These are phyloP conservation scores for Drosophila rufa DNA, from an alignment of 1,140 invertebrate genomes.

Conservation along the genomic window DNA sequence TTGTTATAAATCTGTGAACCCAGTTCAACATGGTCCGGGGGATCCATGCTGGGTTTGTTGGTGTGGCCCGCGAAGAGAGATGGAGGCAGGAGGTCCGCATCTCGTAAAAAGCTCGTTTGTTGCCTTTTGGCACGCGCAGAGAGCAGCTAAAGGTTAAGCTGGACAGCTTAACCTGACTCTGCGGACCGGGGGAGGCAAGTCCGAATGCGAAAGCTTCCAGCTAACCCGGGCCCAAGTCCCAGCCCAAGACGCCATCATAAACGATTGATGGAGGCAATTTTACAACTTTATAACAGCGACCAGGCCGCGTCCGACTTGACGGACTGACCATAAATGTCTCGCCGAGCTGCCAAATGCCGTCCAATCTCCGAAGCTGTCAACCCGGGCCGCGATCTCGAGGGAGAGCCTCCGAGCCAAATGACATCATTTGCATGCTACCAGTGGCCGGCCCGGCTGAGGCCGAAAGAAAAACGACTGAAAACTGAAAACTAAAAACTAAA, in stretches of 20 bases:
- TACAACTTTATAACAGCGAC: slow-evolving; percentile 70
- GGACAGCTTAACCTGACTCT: slow-evolving; percentile 68
- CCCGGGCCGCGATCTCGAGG: slow-evolving; percentile 19
- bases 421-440: slow-evolving; percentile 68
- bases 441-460: neutral
- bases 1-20: slow-evolving; percentile 83
- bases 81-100: slow-evolving; percentile 41
- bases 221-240: neutral
- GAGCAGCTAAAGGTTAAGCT: slow-evolving; percentile 76
- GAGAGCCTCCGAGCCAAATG: slow-evolving; percentile 51
- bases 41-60: slow-evolving; percentile 78
- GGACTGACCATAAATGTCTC: slow-evolving; percentile 63
- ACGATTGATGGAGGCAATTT: slow-evolving; percentile 73
- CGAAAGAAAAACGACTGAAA: neutral
- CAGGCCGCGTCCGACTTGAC: slow-evolving; percentile 27
- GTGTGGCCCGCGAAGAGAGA: slow-evolving; percentile 56
- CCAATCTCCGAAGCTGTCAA: slow-evolving; percentile 59
- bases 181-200: slow-evolving; percentile 5
- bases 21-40: slow-evolving; percentile 72
- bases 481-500: neutral
- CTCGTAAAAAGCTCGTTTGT: slow-evolving; percentile 82
- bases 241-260: slow-evolving; percentile 54
- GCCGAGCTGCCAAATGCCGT: slow-evolving; percentile 56
- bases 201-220: slow-evolving; percentile 40
- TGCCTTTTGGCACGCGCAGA: slow-evolving; percentile 80